Conservation (phyloP, 2,797 vertebrate genomes). For the Esox masquinongy region DNA sequence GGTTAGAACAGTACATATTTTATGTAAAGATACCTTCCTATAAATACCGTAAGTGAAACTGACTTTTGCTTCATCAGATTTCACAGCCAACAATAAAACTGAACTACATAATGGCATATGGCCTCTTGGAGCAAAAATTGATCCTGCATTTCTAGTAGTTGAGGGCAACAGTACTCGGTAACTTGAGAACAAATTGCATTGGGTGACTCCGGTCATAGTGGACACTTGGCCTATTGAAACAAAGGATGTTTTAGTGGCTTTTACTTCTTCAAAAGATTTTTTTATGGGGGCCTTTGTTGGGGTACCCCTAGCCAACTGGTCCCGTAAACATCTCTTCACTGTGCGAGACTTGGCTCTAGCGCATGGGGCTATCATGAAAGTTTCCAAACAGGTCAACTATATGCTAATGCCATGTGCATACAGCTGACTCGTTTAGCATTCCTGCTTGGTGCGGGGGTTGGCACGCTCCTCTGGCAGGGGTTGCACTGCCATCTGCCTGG, state of each 20-base stretch:
- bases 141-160: constrained; percentile 36
- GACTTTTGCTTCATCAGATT: constrained; percentile 15
- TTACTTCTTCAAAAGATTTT: constrained; percentile 58
- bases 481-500: constrained; percentile 60
- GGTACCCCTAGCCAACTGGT: constrained; percentile 42
- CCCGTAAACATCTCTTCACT: constrained; percentile 49
- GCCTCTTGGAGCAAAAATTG: constrained; percentile 34
- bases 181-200: constrained; percentile 52
- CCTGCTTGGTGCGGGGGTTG: constrained; percentile 40
- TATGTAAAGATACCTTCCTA: not conserved
- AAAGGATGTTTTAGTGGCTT: constrained; percentile 56
- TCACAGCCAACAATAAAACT: constrained; percentile 29
- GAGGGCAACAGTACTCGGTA: constrained; percentile 47
- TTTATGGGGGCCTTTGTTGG: constrained; percentile 45
- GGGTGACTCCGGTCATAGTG: constrained; percentile 37
- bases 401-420: constrained; percentile 67
- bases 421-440: constrained; percentile 65
- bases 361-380: constrained; percentile 34
- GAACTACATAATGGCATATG: constrained; percentile 46
- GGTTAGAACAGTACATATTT: not conserved
- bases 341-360: constrained; percentile 32
- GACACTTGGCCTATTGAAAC: constrained; percentile 48
- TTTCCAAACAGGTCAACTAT: constrained; percentile 76
- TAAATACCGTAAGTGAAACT: not conserved
- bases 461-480: constrained; percentile 50